These are phyloP conservation scores for Panopea generosa DNA, from an alignment of 2,888 invertebrate species.

Conservation along the genomic window DNA sequence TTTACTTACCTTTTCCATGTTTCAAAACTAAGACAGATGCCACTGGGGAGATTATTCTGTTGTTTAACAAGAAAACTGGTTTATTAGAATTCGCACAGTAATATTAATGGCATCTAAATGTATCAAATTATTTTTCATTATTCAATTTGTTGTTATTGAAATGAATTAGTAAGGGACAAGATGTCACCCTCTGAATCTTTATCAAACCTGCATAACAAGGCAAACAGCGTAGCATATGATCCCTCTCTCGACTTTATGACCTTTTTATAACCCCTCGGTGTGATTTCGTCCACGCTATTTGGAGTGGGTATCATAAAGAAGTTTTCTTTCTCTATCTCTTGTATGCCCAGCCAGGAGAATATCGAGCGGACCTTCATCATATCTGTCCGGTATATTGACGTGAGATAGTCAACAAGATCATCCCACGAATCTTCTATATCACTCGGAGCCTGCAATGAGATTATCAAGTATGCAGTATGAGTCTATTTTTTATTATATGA, in stretches of 20 bases:
- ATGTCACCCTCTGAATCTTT: too few relatives aligned
- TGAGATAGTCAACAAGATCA: constrained; percentile 47
- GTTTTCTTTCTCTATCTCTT: constrained; percentile 53
- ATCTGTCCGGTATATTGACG: constrained; percentile 50
- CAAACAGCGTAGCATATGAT: constrained; percentile 62
- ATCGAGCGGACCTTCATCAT: constrained; percentile 61
- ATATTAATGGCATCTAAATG: too few relatives aligned
- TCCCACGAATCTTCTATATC: constrained; percentile 53
- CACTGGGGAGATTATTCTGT: too few relatives aligned
- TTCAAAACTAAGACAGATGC: too few relatives aligned
- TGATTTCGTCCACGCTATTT: constrained; percentile 37
- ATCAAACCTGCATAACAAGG: constrained; percentile 58
- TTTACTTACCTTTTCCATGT: too few relatives aligned
- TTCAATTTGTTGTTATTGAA: too few relatives aligned
- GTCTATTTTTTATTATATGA: too few relatives aligned
- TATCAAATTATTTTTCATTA: too few relatives aligned
- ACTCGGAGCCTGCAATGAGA: constrained; percentile 39
- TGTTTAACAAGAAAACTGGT: too few relatives aligned
- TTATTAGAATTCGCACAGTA: too few relatives aligned
- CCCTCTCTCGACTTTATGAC: constrained; percentile 55
- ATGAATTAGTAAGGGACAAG: too few relatives aligned
- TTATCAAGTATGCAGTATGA: too few relatives aligned
- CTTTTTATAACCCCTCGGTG: constrained; percentile 62
- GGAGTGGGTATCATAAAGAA: constrained; percentile 43
- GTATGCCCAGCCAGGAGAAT: constrained; percentile 59